phyloP scores from a whole-genome alignment of 1,140 invertebrate genomes.

The Choristoneura fumiferana region DNA sequence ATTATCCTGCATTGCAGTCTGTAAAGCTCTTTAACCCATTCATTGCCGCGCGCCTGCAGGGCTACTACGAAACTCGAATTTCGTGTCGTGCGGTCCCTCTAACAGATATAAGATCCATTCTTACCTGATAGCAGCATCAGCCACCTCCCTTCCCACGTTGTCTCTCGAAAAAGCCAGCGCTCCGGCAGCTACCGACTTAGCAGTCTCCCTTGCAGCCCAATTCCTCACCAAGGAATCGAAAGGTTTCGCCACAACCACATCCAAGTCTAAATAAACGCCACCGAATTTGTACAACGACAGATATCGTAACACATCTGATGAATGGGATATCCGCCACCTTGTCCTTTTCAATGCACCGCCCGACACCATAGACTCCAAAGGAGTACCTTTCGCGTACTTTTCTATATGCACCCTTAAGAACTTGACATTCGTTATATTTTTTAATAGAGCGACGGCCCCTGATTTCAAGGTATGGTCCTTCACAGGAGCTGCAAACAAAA shows the following conservation, averaged over 20 bases:
- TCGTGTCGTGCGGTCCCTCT: too few species aligned
- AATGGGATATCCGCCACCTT: constrained; percentile 80
- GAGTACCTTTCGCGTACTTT: constrained; percentile 80
- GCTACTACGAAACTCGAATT: too few species aligned
- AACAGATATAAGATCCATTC: too few species aligned
- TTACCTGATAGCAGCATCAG: constrained; percentile 78
- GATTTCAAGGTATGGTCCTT: constrained; percentile 20
- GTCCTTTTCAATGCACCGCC: constrained; percentile 78
- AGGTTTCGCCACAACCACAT: constrained; percentile 84
- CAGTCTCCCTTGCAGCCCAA: constrained; percentile 83
- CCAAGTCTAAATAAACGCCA: constrained; percentile 88
- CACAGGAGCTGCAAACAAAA: constrained; percentile 72
- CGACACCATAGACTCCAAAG: constrained; percentile 80
- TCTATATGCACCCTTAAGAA: constrained; percentile 79
- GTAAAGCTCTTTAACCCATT: too few species aligned
- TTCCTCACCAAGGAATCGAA: constrained; percentile 80
- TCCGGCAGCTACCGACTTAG: constrained; percentile 81
- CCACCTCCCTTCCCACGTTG: constrained; percentile 79
- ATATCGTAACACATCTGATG: constrained; percentile 85
- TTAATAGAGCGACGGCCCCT: constrained; percentile 44
- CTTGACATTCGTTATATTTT: constrained; percentile 80
- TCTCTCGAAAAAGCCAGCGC: constrained; percentile 81
- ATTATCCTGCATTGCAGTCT: too few species aligned
- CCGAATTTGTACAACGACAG: constrained; percentile 87
- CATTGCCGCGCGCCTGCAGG: too few species aligned